Base-by-base conservation (phyloP, 2,888 invertebrate genomes). In the Drosophila bunnanda region DNA sequence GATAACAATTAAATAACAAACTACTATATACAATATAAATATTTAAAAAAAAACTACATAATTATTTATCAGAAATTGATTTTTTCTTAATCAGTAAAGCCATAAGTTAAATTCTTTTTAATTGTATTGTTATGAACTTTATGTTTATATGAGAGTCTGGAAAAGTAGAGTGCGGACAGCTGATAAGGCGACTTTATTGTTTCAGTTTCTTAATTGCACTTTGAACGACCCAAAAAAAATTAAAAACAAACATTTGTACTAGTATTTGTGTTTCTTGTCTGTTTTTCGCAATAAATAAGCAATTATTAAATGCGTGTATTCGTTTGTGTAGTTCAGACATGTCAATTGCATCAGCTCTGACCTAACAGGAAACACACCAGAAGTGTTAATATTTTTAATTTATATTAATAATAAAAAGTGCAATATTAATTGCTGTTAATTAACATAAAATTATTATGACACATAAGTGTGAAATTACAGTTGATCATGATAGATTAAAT, bases 131-230 rank as follows among this genome's bases (percentile, higher is more conserved):
- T 55, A 32, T 34, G 20, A 34, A 13, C 66, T 52, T 50, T 52
- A 70, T 61, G 41, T 54, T 43, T 70, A 61, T 61, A 61, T 54
- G 54, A 41, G 54, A 54, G 72, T 50, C 70, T 70, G 70, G 54
- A 61, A 70, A 48, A 61, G 70, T 39, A 43, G 72, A 52, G 54
- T 50, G 54, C 28, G 50, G 61, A 55, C 48, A 32, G 54, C 36
- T 62, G 79, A 77, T 74, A 74, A 68, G 28, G 59, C 50, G 36
- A 8, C 59, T 48, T 59, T 17, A 65, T 70, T 52, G 65, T 67
- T 71, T 53, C 25, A 65, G 41, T 55, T 20, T 20, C 17, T 36
- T 46, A 46, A 50, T 66, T 73, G 69, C 50, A 72, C 56, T 56
- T 68, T 66, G 60, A 52, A 67, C 53, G 36, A 38, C 22, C 39